Evolutionary conservation across 1,140 invertebrate genomes (phyloP).

Genomic region (Diploscapter pachys): DNA sequence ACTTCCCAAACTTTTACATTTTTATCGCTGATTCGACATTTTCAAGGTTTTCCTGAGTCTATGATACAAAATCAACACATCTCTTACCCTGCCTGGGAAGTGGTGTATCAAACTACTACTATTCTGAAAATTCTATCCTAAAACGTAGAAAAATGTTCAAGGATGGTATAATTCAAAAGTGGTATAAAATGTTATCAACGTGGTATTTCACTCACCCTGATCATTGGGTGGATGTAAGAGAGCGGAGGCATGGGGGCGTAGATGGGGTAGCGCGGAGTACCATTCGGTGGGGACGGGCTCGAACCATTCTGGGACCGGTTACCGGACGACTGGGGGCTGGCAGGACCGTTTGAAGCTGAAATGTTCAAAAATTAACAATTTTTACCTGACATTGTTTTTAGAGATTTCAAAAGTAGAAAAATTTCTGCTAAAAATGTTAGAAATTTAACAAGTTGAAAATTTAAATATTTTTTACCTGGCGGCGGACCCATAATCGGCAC

Average conservation of each 20-base stretch:
- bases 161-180: neutral
- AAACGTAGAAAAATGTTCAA: neutral
- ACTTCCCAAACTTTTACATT: neutral
- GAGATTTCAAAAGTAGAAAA: neutral
- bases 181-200: neutral
- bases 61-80: no score
- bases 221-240: slow-evolving; percentile 8
- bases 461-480: slow-evolving; percentile 2
- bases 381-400: neutral
- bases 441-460: neutral
- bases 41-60: no score
- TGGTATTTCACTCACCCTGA: neutral
- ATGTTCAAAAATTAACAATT: neutral
- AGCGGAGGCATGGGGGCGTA: no score
- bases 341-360: no score
- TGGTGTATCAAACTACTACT: neutral
- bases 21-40: neutral
- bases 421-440: neutral
- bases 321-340: no score
- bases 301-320: no score
- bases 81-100: slow-evolving; percentile 15
- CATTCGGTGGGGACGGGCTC: no score
- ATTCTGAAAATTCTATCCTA: slow-evolving; percentile 7
- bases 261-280: no score
- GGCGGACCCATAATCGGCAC: slow-evolving; percentile 10